These are phyloP conservation scores for Lipotes vexillifer DNA, from an alignment of 2,113 vertebrate genomes.

Conservation along the genomic window DNA sequence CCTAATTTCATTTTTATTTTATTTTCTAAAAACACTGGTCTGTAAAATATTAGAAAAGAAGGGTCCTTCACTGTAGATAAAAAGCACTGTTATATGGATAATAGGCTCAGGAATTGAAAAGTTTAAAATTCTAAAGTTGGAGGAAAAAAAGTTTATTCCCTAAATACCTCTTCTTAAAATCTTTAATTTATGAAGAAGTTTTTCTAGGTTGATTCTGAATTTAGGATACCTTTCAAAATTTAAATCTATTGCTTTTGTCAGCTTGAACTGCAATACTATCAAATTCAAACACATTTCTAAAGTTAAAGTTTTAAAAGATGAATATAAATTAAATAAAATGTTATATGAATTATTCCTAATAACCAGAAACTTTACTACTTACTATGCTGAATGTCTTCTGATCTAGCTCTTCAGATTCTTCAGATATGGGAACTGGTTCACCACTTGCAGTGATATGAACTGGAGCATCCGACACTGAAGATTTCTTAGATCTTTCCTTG, in stretches of 20 bases:
- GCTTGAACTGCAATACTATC: neutral
- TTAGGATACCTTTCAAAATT: neutral
- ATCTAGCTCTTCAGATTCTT: slow-evolving; percentile 97
- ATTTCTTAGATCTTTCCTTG: slow-evolving; percentile 90
- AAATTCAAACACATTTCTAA: slow-evolving; percentile 26
- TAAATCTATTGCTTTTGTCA: neutral
- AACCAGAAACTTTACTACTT: slow-evolving; percentile 60
- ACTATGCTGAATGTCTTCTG: slow-evolving; percentile 99
- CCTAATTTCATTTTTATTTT: neutral
- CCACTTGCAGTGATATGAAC: slow-evolving; percentile 90
- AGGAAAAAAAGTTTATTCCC: neutral
- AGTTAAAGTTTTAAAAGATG: neutral
- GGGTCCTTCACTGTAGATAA: neutral
- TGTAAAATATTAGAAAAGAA: neutral
- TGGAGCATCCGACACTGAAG: slow-evolving; percentile 81
- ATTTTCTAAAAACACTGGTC: neutral
- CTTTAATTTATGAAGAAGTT: neutral
- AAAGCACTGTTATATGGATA: neutral
- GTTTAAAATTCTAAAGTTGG: neutral
- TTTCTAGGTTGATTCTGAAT: slow-evolving; percentile 1
- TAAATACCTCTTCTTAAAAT: neutral
- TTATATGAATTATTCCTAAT: neutral
- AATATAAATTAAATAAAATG: neutral
- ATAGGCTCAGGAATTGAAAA: neutral
- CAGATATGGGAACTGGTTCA: slow-evolving; percentile 88